Evolutionary conservation across 30 jellyfish, hydroid and myxozoan genomes (phyloP).

Genomic region (Morbakka virulenta): DNA sequence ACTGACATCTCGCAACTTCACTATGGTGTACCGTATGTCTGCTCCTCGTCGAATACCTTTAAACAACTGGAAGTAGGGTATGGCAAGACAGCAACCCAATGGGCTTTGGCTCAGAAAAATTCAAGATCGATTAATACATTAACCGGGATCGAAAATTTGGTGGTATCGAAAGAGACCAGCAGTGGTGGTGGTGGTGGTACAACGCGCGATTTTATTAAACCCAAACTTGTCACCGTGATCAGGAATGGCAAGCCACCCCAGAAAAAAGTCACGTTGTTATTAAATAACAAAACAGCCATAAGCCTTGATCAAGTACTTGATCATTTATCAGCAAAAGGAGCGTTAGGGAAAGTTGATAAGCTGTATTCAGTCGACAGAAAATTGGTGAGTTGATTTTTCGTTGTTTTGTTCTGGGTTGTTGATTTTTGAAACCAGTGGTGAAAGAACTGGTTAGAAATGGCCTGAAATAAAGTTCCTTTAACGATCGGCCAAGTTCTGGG

Average conservation of each 20-base stretch:
- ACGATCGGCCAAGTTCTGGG: too few species aligned
- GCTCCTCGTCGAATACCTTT: slow-evolving; percentile 84
- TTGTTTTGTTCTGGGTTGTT: neutral
- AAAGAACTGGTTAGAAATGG: too few species aligned
- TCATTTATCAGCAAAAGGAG: slow-evolving; percentile 91
- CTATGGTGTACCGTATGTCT: slow-evolving; percentile 89
- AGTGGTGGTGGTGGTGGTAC: neutral
- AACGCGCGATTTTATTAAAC: slow-evolving; percentile 74
- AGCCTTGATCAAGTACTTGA: slow-evolving; percentile 88
- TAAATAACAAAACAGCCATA: slow-evolving; percentile 90
- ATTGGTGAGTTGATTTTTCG: slow-evolving; percentile 50
- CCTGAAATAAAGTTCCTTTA: too few species aligned
- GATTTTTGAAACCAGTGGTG: too few species aligned
- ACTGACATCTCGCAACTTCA: slow-evolving; percentile 92
- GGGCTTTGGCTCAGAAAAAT: neutral
- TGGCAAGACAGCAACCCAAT: slow-evolving; percentile 49
- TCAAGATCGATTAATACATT: slow-evolving; percentile 53
- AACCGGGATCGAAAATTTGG: slow-evolving; percentile 28
- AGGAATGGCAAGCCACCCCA: slow-evolving; percentile 98
- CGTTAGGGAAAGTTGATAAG: slow-evolving; percentile 93
- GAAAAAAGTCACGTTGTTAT: slow-evolving; percentile 81
- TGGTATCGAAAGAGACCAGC: neutral
- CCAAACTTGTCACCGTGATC: slow-evolving; percentile 92
- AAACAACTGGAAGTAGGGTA: slow-evolving; percentile 92
- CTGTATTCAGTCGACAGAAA: slow-evolving; percentile 77